Conservation (phyloP, 2,113 vertebrate genomes). For the Mohoua ochrocephala region DNA sequence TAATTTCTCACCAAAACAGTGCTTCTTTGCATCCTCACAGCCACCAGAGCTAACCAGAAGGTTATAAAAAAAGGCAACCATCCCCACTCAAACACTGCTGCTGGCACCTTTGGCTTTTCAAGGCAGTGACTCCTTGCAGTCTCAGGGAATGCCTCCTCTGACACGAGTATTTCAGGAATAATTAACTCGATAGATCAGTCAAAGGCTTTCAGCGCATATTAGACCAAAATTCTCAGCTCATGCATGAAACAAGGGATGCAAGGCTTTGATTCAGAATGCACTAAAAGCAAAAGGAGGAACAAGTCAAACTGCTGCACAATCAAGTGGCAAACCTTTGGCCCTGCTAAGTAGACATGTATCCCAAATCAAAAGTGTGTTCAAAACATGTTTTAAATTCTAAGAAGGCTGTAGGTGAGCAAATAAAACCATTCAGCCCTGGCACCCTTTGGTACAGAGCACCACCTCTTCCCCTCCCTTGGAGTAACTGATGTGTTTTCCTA, state of each 20-base stretch:
- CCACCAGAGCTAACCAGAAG: background rate
- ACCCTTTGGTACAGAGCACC: background rate
- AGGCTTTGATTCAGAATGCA: background rate
- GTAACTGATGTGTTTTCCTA: background rate
- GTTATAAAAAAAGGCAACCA: background rate
- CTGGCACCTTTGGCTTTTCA: background rate
- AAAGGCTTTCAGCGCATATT: background rate
- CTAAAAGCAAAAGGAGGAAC: background rate
- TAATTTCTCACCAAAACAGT: background rate
- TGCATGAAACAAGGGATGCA: background rate
- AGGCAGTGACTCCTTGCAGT: background rate
- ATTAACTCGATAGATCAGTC: background rate
- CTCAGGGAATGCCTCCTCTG: background rate
- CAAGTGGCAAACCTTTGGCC: background rate
- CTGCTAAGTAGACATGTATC: background rate
- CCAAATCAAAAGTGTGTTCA: constrained; percentile 2
- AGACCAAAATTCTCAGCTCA: background rate
- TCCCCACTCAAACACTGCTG: background rate
- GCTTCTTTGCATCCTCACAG: background rate
- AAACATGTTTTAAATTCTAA: constrained; percentile 25
- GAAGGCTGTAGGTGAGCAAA: background rate
- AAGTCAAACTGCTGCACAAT: background rate
- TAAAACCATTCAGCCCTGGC: background rate
- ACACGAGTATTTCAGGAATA: background rate
- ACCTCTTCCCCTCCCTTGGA: background rate